These are phyloP conservation scores for Papilio aristodemus DNA, from an alignment of 1,140 invertebrate genomes.

Conservation along the genomic window DNA sequence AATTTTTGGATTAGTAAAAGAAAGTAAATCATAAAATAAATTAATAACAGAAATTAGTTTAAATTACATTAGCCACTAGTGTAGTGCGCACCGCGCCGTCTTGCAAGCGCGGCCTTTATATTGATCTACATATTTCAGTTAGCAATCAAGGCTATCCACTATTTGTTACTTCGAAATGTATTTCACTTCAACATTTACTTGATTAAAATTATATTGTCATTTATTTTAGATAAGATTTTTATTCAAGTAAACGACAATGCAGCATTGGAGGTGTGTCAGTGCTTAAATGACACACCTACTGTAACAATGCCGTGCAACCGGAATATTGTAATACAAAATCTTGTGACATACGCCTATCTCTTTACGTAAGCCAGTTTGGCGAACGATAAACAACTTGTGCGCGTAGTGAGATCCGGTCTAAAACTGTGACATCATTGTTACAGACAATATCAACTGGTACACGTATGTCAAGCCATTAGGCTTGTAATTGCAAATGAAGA, in stretches of 20 bases:
- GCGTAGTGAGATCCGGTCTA: too few species aligned
- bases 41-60: background rate
- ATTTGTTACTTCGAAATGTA: conserved; percentile 5
- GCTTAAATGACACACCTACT: background rate
- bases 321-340: background rate
- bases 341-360: background rate
- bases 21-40: too few species aligned
- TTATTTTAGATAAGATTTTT: background rate
- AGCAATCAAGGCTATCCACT: conserved; percentile 24
- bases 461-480: too few species aligned
- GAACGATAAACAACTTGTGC: background rate
- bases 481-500: too few species aligned
- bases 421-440: too few species aligned
- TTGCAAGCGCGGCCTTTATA: background rate
- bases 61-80: background rate
- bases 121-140: conserved; percentile 18
- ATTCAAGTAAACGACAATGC: background rate
- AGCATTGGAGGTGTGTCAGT: background rate
- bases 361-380: background rate
- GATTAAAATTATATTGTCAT: background rate
- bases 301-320: background rate
- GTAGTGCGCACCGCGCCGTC: background rate
- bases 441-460: too few species aligned
- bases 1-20: too few species aligned
- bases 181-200: background rate